Evolutionary conservation across 2,113 vertebrate genomes (phyloP).

Genomic region (Electrona antarctica): DNA sequence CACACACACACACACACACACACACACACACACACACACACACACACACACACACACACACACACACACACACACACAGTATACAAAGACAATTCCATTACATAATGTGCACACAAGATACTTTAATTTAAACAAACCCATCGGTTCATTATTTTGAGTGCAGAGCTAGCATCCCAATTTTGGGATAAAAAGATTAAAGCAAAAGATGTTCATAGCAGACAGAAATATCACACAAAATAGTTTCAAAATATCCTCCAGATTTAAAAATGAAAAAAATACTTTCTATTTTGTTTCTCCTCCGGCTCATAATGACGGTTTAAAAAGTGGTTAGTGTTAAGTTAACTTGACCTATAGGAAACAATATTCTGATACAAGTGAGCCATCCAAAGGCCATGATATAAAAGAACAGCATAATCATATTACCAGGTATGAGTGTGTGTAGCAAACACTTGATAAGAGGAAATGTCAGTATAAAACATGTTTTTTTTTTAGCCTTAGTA

Average conservation of each 20-base stretch:
- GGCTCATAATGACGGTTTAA: slow-evolving; percentile 27
- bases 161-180: not conserved
- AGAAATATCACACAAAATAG: slow-evolving; percentile 27
- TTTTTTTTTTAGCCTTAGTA: not conserved
- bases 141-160: no score
- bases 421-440: slow-evolving; percentile 16
- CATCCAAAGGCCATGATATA: slow-evolving; percentile 57
- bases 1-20: no score
- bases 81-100: no score
- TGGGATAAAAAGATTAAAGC: not conserved
- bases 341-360: slow-evolving; percentile 37
- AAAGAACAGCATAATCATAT: slow-evolving; percentile 46
- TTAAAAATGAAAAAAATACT: slow-evolving; percentile 26
- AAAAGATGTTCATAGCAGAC: slow-evolving; percentile 4
- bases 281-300: slow-evolving; percentile 26
- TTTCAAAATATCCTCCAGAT: slow-evolving; percentile 37
- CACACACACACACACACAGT: no score
- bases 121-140: no score
- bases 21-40: no score
- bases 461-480: slow-evolving; percentile 26
- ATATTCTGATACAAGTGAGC: slow-evolving; percentile 34
- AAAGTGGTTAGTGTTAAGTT: slow-evolving; percentile 8
- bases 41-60: no score
- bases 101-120: no score
- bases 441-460: slow-evolving; percentile 15